These are phyloP conservation scores for Rhynchomys soricoides DNA, from an alignment of 2,113 vertebrate genomes.

Conservation along the genomic window DNA sequence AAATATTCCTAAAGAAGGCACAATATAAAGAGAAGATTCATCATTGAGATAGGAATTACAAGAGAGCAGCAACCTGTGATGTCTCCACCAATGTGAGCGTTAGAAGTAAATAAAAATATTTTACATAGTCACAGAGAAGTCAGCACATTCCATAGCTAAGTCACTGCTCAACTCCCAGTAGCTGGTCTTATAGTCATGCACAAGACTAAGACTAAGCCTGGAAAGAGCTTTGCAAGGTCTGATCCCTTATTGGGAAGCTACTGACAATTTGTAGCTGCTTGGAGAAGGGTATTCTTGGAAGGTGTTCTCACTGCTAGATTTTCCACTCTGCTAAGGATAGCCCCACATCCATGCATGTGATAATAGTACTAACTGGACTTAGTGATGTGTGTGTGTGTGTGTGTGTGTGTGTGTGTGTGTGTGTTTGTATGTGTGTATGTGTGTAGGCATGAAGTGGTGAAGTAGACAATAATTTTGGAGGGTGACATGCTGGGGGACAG, in stretches of 20 bases:
- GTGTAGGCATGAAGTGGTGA: not conserved
- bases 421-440: too few relatives aligned
- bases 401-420: not conserved
- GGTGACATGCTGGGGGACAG: not conserved
- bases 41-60: accelerated
- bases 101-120: accelerated
- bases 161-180: not conserved
- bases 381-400: too few relatives aligned
- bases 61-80: accelerated
- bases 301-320: not conserved
- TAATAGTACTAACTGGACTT: not conserved
- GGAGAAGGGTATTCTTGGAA: not conserved
- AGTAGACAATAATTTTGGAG: not conserved
- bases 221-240: not conserved
- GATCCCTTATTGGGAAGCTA: not conserved
- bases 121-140: not conserved
- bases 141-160: not conserved
- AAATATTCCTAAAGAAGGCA: not conserved
- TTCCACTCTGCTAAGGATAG: too few relatives aligned
- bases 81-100: not conserved
- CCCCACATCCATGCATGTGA: too few relatives aligned
- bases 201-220: not conserved
- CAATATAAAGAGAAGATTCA: not conserved
- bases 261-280: not conserved
- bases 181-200: not conserved